Base-by-base conservation (phyloP, 2,113 vertebrate species). In the Gallinago media region DNA sequence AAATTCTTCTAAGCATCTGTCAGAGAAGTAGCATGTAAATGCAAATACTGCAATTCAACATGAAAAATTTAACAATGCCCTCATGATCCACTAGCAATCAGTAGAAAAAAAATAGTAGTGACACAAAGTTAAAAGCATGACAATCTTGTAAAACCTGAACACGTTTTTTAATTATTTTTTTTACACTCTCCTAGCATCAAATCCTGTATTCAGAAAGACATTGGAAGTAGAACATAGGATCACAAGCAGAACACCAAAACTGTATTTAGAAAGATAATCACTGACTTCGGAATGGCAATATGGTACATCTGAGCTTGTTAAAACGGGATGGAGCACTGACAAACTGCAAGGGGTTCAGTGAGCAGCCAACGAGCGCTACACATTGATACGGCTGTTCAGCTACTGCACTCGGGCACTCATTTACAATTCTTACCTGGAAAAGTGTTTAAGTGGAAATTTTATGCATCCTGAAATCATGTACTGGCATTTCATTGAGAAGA, bases 401-500 rank as follows among this genome's bases (percentile, higher is more conserved):
- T 87, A 26, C 52, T 20, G 25, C 44, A 32, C 32, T 81, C 31
- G 34, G 67, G 23, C 54, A n/a, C 19, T 31, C 31, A 42, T 58
- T 83, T 66, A 31, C n/a, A 71, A 19, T 49, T 58, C 56, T 55
- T 77, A 50, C 47, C 10, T 67, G 61, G 25, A 78, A 81, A 91
- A 77, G 11, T 5, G 4, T n/a, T 5, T 38, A 70, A 77, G 27
- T 25, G 19, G 70, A 91, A 70, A 70, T 70, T 81, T 66, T 67
- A 89, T 46, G 32, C 65, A 55, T 55, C 32, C 22, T 72, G 65
- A 89, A 89, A 74, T 63, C 25, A 16, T 4, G 9, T 7, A 42
- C 73, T 27, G 62, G 59, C 26, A 58, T 42, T 78, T 89, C 73
- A 72, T 49, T 85, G 74, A 52, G 75, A 91, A 67, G 56, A 84